phyloP scores from a whole-genome alignment of 2,797 vertebrate species.

The Fistularia commersonii region DNA sequence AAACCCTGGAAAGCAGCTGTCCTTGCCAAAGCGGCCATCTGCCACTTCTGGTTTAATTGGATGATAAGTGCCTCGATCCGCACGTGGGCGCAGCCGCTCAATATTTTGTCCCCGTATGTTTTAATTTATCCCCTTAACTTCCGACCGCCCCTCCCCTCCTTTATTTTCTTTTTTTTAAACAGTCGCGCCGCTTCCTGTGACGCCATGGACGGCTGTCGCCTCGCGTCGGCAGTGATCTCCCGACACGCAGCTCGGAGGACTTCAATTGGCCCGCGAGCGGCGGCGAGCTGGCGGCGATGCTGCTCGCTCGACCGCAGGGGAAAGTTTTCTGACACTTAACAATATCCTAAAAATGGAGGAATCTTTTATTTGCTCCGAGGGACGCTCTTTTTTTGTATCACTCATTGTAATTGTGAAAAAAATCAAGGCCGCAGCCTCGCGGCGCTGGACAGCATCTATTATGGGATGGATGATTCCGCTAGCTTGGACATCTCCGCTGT shows the following conservation, averaged over 20 bases:
- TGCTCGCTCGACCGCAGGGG: slow-evolving; percentile 50
- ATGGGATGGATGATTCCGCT: slow-evolving; percentile 48
- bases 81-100: slow-evolving; percentile 26
- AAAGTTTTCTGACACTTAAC: slow-evolving; percentile 53
- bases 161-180: too few relatives aligned
- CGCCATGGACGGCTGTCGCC: too few relatives aligned
- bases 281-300: too few relatives aligned
- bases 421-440: slow-evolving; percentile 7
- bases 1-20: slow-evolving; percentile 55
- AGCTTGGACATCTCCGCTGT: slow-evolving; percentile 20
- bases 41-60: slow-evolving; percentile 57
- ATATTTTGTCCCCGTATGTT: slow-evolving; percentile 51
- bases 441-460: slow-evolving; percentile 2
- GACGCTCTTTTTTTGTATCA: too few relatives aligned
- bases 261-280: too few relatives aligned
- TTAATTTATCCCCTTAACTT: slow-evolving; percentile 19
- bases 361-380: slow-evolving; percentile 24
- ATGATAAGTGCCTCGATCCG: slow-evolving; percentile 34
- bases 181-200: too few relatives aligned
- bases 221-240: too few relatives aligned
- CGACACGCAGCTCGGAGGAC: too few relatives aligned
- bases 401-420: slow-evolving; percentile 3
- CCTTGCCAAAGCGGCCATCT: slow-evolving; percentile 56
- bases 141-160: too few relatives aligned
- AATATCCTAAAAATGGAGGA: slow-evolving; percentile 37